phyloP scores from a whole-genome alignment of 2,113 vertebrate species.

The Meriones unguiculatus region DNA sequence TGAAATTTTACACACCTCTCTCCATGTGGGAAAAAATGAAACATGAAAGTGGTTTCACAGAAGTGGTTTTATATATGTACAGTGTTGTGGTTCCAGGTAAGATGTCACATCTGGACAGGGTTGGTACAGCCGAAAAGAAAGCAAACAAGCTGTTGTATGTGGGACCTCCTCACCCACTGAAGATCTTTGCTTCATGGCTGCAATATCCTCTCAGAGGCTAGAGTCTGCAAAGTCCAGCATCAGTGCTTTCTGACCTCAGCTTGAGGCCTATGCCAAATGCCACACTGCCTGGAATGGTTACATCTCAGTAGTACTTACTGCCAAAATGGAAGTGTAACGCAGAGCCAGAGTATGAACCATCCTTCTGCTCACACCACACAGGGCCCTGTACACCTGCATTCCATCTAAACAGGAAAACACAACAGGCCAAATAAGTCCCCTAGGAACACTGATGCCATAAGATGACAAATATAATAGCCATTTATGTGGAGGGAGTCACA shows the following conservation, averaged over 20 bases:
- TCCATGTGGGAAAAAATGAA: background rate
- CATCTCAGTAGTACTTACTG: background rate
- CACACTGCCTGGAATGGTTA: background rate
- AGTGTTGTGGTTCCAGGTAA: background rate
- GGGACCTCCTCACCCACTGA: background rate
- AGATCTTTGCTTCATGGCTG: background rate
- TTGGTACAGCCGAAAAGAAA: background rate
- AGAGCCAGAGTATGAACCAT: background rate
- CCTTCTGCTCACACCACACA: background rate
- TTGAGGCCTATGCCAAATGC: background rate
- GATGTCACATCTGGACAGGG: background rate
- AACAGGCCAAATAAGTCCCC: background rate
- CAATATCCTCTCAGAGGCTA: background rate
- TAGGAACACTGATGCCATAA: background rate
- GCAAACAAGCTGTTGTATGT: background rate
- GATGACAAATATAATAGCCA: background rate
- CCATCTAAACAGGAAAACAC: background rate
- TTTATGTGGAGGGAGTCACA: background rate
- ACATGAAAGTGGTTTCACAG: background rate
- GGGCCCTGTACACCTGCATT: background rate
- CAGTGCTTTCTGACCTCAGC: no score
- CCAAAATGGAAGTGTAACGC: background rate
- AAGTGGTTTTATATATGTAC: background rate
- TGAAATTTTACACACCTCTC: background rate
- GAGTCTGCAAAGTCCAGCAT: background rate